Evolutionary conservation across 2,113 vertebrate genomes (phyloP).

Genomic region (Epinephelus lanceolatus): DNA sequence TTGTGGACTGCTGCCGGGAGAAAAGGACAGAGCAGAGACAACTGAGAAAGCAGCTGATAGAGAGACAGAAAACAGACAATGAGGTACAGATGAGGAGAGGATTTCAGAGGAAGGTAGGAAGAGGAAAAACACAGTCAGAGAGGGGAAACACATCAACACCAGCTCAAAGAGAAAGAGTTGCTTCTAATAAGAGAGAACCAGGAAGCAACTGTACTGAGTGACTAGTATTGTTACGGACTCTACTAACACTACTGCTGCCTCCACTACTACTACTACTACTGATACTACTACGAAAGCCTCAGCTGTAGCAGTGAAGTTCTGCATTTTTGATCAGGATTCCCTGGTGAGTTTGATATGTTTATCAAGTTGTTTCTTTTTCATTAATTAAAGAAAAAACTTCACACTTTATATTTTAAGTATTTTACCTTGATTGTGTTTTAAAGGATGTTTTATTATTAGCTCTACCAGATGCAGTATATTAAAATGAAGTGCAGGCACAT

Average conservation of each 20-base stretch:
- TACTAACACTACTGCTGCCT: conserved; percentile 4
- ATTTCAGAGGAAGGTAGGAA: conserved; percentile 29
- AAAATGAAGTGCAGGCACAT: neutral
- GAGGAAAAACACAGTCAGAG: neutral
- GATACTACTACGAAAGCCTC: conserved; percentile 24
- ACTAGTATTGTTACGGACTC: conserved; percentile 51
- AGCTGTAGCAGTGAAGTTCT: conserved; percentile 48
- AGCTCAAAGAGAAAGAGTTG: conserved; percentile 30
- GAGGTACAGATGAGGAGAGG: conserved; percentile 29
- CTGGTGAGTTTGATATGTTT: conserved; percentile 74
- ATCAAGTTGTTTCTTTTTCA: neutral
- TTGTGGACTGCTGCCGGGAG: conserved; percentile 73
- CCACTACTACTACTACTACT: neutral
- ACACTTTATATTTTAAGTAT: neutral
- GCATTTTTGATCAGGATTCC: conserved; percentile 50
- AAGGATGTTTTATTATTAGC: neutral
- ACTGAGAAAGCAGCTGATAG: conserved; percentile 50
- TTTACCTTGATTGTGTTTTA: neutral
- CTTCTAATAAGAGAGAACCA: conserved; percentile 65
- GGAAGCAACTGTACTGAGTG: conserved; percentile 64
- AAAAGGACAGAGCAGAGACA: conserved; percentile 30
- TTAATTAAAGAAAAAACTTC: conserved; percentile 7
- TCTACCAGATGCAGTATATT: neutral
- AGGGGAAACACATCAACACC: conserved; percentile 10
- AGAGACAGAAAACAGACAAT: conserved; percentile 19